Evolutionary conservation across 2,888 invertebrate genomes (phyloP).

Genomic region (Zhengitettix transpicula): DNA sequence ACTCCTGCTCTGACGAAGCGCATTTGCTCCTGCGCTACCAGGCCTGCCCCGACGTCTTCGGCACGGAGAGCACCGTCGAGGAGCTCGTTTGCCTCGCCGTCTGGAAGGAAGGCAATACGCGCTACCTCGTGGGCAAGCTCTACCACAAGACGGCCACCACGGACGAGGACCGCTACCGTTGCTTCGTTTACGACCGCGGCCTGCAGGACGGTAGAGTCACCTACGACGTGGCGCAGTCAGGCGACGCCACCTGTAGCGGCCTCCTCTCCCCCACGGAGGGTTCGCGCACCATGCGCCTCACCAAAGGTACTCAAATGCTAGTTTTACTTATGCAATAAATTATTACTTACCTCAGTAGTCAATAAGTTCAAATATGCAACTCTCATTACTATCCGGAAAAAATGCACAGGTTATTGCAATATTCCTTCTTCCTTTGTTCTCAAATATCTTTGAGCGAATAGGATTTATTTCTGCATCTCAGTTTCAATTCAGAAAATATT

Average conservation of each 20-base stretch:
- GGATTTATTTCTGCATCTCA: too few species aligned
- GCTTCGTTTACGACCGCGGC: slow-evolving; percentile 25
- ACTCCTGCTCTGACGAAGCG: slow-evolving; percentile 86
- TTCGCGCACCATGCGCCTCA: slow-evolving; percentile 58
- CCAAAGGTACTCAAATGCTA: slow-evolving; percentile 47
- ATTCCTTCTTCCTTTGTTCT: too few species aligned
- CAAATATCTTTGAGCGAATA: too few species aligned
- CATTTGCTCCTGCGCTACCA: slow-evolving; percentile 79
- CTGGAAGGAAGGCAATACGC: slow-evolving; percentile 70
- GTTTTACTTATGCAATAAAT: too few species aligned
- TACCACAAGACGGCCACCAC: slow-evolving; percentile 30
- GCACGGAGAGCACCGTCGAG: slow-evolving; percentile 69
- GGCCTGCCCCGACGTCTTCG: slow-evolving; percentile 81
- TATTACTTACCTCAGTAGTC: too few species aligned
- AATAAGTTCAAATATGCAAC: too few species aligned
- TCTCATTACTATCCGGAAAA: too few species aligned
- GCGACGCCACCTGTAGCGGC: slow-evolving; percentile 65
- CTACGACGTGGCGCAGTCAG: slow-evolving; percentile 32
- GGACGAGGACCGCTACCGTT: slow-evolving; percentile 66
- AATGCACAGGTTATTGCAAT: too few species aligned
- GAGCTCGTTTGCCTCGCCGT: slow-evolving; percentile 65
- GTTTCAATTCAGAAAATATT: too few species aligned
- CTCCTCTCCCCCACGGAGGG: slow-evolving; percentile 60
- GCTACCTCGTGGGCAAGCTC: slow-evolving; percentile 31
- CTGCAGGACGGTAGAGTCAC: slow-evolving; percentile 5